Percentiles rank a stretch among this genome's conserved stretches.
phyloP scores from a whole-genome alignment of 2,797 vertebrate genomes.

The Melanotaenia trifasciata region DNA sequence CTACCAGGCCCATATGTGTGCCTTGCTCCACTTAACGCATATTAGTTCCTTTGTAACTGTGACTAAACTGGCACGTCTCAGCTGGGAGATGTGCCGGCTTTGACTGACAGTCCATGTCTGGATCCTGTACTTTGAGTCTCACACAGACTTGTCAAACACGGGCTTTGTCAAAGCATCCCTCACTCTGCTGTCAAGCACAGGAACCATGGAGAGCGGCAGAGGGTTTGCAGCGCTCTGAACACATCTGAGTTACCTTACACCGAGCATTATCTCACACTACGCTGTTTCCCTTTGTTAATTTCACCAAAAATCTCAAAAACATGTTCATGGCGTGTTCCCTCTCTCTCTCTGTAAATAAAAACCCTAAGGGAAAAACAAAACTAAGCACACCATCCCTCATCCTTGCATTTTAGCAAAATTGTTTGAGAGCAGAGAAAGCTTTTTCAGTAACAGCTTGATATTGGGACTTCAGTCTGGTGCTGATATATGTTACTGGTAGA shows the following conservation, averaged over 20 bases:
- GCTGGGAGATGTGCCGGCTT: conserved; percentile 75
- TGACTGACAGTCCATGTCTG: conserved; percentile 83
- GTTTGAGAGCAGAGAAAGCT: conserved; percentile 51
- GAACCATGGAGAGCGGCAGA: conserved; percentile 55
- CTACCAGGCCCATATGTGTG: conserved; percentile 77
- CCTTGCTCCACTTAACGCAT: conserved; percentile 80
- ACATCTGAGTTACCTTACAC: conserved; percentile 46
- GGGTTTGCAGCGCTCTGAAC: conserved; percentile 58
- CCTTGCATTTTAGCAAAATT: conserved; percentile 57
- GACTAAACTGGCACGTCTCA: conserved; percentile 81
- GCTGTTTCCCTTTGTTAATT: conserved; percentile 27
- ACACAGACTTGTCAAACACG: conserved; percentile 78
- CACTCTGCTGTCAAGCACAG: conserved; percentile 72
- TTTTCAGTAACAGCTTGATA: conserved; percentile 76
- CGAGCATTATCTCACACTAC: conserved; percentile 22
- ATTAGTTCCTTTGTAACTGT: conserved; percentile 82
- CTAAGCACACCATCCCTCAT: conserved; percentile 59
- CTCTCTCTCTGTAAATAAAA: conserved; percentile 30
- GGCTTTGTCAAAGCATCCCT: conserved; percentile 78
- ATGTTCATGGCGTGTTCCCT: conserved; percentile 49
- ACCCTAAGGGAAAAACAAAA: conserved; percentile 31
- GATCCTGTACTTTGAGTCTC: conserved; percentile 80
- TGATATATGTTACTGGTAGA: conserved; percentile 73
- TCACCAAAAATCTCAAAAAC: conserved; percentile 28
- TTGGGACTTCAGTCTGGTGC: conserved; percentile 59